Conservation (phyloP, 2,888 invertebrate genomes). For the Embidobia sp. region DNA sequence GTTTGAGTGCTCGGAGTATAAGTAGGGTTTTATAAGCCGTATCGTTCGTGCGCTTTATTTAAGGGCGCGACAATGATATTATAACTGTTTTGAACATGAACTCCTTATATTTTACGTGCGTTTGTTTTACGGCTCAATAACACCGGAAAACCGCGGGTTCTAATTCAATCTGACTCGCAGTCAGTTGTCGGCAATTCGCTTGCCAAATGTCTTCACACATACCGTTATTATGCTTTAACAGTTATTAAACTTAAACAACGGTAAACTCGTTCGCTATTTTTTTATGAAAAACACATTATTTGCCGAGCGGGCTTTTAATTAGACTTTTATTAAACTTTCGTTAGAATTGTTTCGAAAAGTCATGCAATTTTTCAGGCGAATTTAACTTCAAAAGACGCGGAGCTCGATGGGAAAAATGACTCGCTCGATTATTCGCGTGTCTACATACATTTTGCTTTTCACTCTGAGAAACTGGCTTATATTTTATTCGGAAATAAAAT, state of each 20-base stretch:
- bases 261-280: too few relatives aligned
- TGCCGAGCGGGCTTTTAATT: too few relatives aligned
- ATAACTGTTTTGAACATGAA: constrained; percentile 64
- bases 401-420: too few relatives aligned
- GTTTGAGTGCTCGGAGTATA: constrained; percentile 10
- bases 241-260: not conserved
- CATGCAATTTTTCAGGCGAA: too few relatives aligned
- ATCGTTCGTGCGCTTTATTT: constrained; percentile 64
- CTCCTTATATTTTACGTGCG: constrained; percentile 43
- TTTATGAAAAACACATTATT: too few relatives aligned
- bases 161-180: constrained; percentile 15
- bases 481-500: too few relatives aligned
- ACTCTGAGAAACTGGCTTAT: too few relatives aligned
- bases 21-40: constrained; percentile 33
- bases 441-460: too few relatives aligned
- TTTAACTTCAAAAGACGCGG: too few relatives aligned
- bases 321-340: too few relatives aligned
- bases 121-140: constrained; percentile 36
- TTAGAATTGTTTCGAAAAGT: too few relatives aligned
- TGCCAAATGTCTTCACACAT: not conserved
- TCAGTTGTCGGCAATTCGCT: constrained; percentile 23
- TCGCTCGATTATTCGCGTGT: too few relatives aligned
- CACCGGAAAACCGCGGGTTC: constrained; percentile 32
- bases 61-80: constrained; percentile 66
- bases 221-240: constrained; percentile 1